phyloP scores from a whole-genome alignment of 1,140 invertebrate species.

The Scaptodrosophila lebanonensis region DNA sequence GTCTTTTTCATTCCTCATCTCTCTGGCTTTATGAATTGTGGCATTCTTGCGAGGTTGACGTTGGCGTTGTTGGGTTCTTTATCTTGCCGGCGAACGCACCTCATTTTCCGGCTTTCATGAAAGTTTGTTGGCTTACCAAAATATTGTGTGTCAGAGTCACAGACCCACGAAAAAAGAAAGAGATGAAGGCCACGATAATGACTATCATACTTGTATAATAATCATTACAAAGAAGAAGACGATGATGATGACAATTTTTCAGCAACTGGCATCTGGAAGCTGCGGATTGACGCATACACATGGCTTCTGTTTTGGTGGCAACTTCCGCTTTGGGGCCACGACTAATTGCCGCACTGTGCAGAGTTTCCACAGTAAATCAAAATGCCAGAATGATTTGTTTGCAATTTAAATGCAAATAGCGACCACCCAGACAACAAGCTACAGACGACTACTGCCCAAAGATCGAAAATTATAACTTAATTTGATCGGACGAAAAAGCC shows the following conservation, averaged over 20 bases:
- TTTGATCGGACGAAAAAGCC: constrained; percentile 42
- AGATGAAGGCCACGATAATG: background rate
- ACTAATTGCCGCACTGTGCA: constrained; percentile 49
- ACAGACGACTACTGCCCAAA: background rate
- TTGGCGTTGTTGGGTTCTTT: constrained; percentile 32
- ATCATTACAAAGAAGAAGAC: constrained; percentile 10
- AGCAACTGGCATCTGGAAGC: constrained; percentile 9
- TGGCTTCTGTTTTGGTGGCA: constrained; percentile 25
- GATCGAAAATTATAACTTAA: constrained; percentile 70
- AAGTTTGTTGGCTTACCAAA: constrained; percentile 29
- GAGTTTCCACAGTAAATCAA: constrained; percentile 69
- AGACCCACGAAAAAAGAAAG: constrained; percentile 28
- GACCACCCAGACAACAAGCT: constrained; percentile 46
- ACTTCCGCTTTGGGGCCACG: constrained; percentile 24
- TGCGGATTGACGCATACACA: too few relatives aligned
- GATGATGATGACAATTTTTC: constrained; percentile 23
- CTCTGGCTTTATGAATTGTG: constrained; percentile 60
- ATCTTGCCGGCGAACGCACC: constrained; percentile 65
- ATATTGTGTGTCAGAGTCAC: too few relatives aligned
- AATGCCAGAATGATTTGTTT: constrained; percentile 63
- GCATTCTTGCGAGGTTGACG: constrained; percentile 46
- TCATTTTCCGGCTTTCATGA: constrained; percentile 63
- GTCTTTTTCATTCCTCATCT: constrained; percentile 13
- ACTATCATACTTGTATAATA: too few relatives aligned
- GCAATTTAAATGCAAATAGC: constrained; percentile 74